A percentile compares a stretch with the other conserved stretches of the same genome.
These are phyloP conservation scores for Vesta saturnalis DNA, from an alignment of 2,888 invertebrate species.

Conservation along the genomic window DNA sequence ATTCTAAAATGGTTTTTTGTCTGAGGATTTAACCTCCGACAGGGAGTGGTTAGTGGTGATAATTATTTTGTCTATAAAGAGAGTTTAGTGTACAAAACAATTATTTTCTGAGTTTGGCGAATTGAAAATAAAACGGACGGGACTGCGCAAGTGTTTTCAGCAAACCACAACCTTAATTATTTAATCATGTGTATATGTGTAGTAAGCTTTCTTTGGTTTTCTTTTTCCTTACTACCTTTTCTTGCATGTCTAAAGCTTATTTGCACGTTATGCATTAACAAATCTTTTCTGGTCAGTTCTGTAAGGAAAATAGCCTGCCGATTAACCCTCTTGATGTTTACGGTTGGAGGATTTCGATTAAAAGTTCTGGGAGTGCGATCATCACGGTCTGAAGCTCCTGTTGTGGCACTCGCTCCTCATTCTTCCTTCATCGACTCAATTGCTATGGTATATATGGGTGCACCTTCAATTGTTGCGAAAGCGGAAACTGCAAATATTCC, in stretches of 20 bases:
- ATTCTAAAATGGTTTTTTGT: too few relatives aligned
- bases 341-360: conserved; percentile 85
- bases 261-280: conserved; percentile 29
- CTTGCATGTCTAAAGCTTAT: conserved; percentile 7
- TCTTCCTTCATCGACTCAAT: conserved; percentile 92
- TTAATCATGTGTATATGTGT: too few relatives aligned
- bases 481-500: conserved; percentile 84
- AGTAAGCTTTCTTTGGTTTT: too few relatives aligned
- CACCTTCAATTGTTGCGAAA: conserved; percentile 90
- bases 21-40: too few relatives aligned
- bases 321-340: conserved; percentile 80
- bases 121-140: too few relatives aligned
- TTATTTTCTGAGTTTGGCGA: too few relatives aligned
- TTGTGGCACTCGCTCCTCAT: conserved; percentile 89
- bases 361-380: conserved; percentile 75
- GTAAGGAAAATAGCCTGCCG: conserved; percentile 73
- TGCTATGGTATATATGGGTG: conserved; percentile 82
- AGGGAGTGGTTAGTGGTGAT: too few relatives aligned
- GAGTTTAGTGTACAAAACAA: too few relatives aligned
- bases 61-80: too few relatives aligned
- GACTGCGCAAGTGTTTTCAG: too few relatives aligned
- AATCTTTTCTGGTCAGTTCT: conserved; percentile 47
- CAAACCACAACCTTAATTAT: too few relatives aligned
- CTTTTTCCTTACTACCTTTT: not conserved
- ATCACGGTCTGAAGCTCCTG: conserved; percentile 76